A percentile compares a stretch with the other conserved stretches of the same genome.
Evolutionary conservation across 2,113 vertebrate genomes (phyloP).

Genomic region (Arenaria interpres): DNA sequence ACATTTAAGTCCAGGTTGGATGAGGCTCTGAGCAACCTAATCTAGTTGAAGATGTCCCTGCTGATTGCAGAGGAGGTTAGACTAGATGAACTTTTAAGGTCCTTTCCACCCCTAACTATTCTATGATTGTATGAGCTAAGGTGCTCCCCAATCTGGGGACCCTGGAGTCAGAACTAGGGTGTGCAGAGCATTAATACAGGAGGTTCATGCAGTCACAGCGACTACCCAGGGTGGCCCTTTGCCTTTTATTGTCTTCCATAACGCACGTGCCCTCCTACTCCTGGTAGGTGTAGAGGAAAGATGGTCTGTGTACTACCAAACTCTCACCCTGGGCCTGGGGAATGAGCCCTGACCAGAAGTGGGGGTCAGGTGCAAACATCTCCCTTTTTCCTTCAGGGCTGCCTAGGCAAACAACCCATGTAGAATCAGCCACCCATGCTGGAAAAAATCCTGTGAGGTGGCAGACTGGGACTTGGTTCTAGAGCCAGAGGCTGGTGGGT

Average conservation of each 20-base stretch:
- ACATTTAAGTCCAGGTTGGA: background rate
- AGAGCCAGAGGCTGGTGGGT: background rate
- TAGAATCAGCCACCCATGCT: background rate
- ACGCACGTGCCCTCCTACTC: background rate
- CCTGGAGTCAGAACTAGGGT: rapidly evolving
- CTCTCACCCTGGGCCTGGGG: background rate
- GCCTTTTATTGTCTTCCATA: background rate
- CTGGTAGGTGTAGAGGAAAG: background rate
- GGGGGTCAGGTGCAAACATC: background rate
- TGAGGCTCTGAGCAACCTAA: background rate
- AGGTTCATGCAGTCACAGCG: background rate
- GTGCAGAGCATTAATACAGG: background rate
- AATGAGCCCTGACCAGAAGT: background rate
- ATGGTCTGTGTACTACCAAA: background rate
- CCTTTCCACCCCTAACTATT: background rate
- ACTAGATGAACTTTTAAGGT: background rate
- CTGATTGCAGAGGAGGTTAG: background rate
- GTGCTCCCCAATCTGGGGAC: background rate
- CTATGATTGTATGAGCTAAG: background rate
- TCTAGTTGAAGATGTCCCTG: background rate
- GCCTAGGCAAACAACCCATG: background rate
- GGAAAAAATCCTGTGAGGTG: background rate
- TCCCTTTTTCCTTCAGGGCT: background rate
- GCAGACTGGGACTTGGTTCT: background rate
- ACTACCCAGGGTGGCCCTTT: background rate